phyloP scores from a whole-genome alignment of 2,888 invertebrate genomes.

The Pedicia rivosa region DNA sequence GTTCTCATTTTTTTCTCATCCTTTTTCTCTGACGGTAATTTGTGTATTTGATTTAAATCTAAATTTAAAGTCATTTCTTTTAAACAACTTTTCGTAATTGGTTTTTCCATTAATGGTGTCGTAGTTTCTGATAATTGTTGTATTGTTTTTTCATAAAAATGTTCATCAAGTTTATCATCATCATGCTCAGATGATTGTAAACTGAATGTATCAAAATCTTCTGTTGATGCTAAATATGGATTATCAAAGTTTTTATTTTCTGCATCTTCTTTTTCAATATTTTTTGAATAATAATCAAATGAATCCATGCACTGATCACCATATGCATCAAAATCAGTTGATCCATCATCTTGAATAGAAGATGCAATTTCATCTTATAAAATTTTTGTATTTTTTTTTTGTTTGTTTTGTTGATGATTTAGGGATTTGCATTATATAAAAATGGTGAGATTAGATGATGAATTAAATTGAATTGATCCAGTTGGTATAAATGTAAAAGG shows the following conservation, averaged over 20 bases:
- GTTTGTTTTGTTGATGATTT: not conserved
- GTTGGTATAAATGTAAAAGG: too few relatives aligned
- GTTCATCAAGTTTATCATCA: not conserved
- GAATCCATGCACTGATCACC: constrained; percentile 4
- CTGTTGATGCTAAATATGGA: constrained; percentile 11
- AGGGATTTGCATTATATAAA: not conserved
- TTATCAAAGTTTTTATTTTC: too few relatives aligned
- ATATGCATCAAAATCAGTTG: constrained; percentile 8
- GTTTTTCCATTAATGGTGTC: not conserved
- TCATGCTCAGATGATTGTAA: constrained; percentile 6
- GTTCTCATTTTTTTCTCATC: not conserved
- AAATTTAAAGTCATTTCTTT: constrained; percentile 11
- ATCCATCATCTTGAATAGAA: constrained; percentile 11
- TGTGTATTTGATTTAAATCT: constrained; percentile 2
- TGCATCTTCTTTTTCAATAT: not conserved
- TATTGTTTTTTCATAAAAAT: not conserved
- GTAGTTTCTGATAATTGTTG: not conserved
- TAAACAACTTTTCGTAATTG: not conserved
- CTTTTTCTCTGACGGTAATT: not conserved
- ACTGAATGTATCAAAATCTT: constrained; percentile 14
- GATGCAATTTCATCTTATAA: constrained; percentile 1
- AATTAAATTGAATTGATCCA: too few relatives aligned
- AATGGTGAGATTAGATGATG: not conserved
- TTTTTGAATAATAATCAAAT: constrained; percentile 3
- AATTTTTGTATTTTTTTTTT: not conserved